phyloP scores from a whole-genome alignment of 2,888 invertebrate species.

The Helobdella robusta region DNA sequence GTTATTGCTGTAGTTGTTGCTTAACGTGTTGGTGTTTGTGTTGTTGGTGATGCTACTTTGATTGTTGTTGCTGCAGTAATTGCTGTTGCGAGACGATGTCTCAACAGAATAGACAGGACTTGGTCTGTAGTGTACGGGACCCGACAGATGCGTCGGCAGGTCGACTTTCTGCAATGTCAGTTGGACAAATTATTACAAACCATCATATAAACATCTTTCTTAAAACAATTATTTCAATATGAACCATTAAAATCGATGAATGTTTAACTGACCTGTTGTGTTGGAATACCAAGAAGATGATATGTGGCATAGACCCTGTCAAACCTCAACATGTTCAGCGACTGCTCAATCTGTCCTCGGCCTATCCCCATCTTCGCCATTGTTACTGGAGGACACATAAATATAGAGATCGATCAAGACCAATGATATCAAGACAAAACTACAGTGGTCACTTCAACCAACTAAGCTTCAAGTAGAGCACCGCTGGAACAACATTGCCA shows the following conservation, averaged over 20 bases:
- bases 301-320: conserved; percentile 99
- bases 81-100: neutral
- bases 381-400: conserved; percentile 61
- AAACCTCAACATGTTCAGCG: conserved; percentile 88
- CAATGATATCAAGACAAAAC: neutral
- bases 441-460: no score
- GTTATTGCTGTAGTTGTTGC: no score
- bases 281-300: conserved; percentile 62
- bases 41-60: neutral
- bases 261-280: conserved; percentile 5
- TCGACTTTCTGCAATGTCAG: no score
- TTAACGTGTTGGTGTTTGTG: no score
- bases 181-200: no score
- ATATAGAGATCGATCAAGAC: no score
- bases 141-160: conserved; percentile 5
- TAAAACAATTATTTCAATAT: no score
- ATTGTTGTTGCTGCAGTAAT: neutral
- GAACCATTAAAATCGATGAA: no score
- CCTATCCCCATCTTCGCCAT: conserved; percentile 91
- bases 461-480: conserved; percentile 5
- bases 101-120: neutral
- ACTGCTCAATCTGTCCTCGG: conserved; percentile 88
- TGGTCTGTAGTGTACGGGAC: neutral
- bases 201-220: no score
- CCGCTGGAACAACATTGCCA: neutral